Conservation (phyloP, 2,888 invertebrate genomes). For the Cepaea hortensis region DNA sequence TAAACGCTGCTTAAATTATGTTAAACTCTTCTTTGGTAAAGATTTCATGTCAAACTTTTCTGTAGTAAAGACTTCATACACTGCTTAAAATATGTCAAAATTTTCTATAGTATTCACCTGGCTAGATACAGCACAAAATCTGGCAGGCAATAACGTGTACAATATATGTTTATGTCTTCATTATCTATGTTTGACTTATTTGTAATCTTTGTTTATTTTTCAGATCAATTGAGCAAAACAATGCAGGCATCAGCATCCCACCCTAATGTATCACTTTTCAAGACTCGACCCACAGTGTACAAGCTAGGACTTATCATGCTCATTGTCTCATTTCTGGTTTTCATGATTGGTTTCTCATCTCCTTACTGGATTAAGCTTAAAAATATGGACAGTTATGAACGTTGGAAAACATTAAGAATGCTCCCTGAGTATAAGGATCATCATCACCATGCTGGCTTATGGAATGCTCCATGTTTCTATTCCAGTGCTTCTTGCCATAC, state of each 20-base stretch:
- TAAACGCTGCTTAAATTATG: too few species aligned
- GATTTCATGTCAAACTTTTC: too few species aligned
- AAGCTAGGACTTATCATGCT: background rate
- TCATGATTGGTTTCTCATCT: conserved; percentile 13
- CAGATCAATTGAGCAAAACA: background rate
- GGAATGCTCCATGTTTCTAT: conserved; percentile 6
- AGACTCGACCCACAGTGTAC: background rate
- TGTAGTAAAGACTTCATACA: too few species aligned
- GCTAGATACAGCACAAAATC: too few species aligned
- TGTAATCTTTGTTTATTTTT: background rate
- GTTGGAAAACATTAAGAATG: background rate
- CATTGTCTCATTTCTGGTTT: background rate
- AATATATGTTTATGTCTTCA: too few species aligned
- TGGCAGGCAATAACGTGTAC: too few species aligned
- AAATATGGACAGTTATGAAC: background rate
- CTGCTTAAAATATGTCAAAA: too few species aligned
- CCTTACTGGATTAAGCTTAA: conserved; percentile 2
- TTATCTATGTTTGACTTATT: too few species aligned
- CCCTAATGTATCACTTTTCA: conserved; percentile 6
- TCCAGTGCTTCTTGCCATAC: background rate
- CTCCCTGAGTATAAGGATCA: background rate
- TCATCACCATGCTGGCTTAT: background rate
- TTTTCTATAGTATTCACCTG: too few species aligned
- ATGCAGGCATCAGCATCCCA: background rate
- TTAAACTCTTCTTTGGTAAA: too few species aligned